Conservation (phyloP, 1,140 invertebrate species). For the Pogonomyrmex barbatus region DNA sequence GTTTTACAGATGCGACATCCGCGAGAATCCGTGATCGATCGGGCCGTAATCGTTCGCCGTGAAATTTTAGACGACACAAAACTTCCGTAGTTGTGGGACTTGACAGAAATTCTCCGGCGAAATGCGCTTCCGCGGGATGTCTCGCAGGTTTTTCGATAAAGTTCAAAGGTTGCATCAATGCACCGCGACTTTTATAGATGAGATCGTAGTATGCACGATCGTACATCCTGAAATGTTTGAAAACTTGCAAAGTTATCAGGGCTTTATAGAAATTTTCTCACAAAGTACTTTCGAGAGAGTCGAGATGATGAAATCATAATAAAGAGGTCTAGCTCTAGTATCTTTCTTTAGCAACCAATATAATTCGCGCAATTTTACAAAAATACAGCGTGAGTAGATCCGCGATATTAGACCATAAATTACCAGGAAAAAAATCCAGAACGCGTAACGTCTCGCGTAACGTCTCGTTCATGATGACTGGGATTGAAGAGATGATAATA, state of each 20-base stretch:
- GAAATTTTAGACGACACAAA: conserved; percentile 18
- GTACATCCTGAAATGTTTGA: conserved; percentile 30
- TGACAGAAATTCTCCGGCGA: conserved; percentile 11
- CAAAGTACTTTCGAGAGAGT: background rate
- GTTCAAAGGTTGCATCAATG: conserved; percentile 1
- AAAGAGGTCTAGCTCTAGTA: background rate
- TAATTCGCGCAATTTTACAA: background rate
- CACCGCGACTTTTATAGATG: conserved; percentile 57
- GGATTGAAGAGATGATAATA: background rate
- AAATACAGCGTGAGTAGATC: background rate
- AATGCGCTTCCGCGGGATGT: conserved; percentile 26
- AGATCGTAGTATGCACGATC: conserved; percentile 39
- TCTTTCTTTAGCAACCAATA: background rate
- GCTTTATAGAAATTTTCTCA: conserved; percentile 8
- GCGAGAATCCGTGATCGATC: conserved; percentile 19
- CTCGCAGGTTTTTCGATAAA: conserved; percentile 20
- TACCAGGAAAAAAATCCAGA: background rate
- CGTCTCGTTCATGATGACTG: background rate
- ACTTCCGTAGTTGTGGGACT: conserved; percentile 13
- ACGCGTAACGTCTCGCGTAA: background rate
- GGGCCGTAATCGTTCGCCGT: background rate
- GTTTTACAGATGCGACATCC: background rate
- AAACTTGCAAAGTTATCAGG: background rate
- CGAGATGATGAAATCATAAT: background rate
- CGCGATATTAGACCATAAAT: background rate